phyloP scores from a whole-genome alignment of 2,888 invertebrate species.

The Aporophyla lueneburgensis region DNA sequence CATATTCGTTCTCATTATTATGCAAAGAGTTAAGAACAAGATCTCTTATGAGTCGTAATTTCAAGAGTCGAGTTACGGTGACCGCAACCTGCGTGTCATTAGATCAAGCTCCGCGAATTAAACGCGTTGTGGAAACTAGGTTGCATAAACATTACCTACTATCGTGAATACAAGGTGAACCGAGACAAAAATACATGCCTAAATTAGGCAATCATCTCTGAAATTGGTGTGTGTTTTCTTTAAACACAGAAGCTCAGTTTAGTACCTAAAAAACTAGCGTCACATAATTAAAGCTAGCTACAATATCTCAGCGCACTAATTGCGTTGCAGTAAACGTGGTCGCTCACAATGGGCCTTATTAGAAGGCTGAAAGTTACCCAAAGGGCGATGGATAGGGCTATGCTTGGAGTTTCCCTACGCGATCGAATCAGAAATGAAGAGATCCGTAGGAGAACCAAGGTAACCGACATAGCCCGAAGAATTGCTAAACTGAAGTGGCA shows the following conservation, averaged over 20 bases:
- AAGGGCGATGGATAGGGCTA: too few species aligned
- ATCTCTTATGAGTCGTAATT: conserved; percentile 27
- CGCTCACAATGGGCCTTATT: too few species aligned
- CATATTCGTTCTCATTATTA: conserved; percentile 1
- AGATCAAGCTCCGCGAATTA: conserved; percentile 47
- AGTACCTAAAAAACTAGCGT: neutral
- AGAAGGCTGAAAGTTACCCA: too few species aligned
- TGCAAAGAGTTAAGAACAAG: conserved; percentile 20
- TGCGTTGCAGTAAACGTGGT: too few species aligned
- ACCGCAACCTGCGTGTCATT: conserved; percentile 53
- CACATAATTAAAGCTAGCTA: too few species aligned
- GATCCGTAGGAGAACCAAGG: too few species aligned
- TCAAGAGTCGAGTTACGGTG: conserved; percentile 48
- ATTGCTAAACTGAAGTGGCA: too few species aligned
- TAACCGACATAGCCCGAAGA: too few species aligned
- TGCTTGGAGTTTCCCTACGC: too few species aligned
- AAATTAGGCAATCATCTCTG: neutral
- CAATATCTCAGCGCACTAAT: too few species aligned
- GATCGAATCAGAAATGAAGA: too few species aligned
- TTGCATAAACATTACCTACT: conserved; percentile 31
- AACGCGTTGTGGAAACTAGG: conserved; percentile 47
- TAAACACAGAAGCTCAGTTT: neutral
- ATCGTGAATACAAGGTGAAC: conserved; percentile 10
- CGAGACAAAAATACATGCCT: conserved; percentile 22
- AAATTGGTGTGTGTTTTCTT: too few species aligned